A percentile compares a stretch with the other conserved stretches of the same genome.
These are phyloP conservation scores for Vombatus ursinus DNA, from an alignment of 2,113 vertebrate genomes.

Conservation along the genomic window DNA sequence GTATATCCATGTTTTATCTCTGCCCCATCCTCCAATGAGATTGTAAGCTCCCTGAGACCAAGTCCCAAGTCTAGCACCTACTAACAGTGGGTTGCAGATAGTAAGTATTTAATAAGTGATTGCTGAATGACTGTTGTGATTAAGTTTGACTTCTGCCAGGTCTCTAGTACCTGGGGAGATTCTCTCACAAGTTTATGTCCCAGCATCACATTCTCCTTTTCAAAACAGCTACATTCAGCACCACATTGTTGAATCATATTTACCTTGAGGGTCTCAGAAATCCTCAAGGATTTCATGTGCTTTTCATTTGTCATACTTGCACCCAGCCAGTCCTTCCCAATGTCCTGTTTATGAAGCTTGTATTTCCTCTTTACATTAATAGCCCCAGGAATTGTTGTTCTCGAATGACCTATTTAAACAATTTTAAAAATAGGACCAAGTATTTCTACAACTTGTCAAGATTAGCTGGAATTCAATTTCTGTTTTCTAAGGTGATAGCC, in stretches of 20 bases:
- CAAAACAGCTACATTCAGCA: not conserved
- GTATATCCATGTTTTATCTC: not conserved
- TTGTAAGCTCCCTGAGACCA: not conserved
- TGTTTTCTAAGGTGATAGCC: not conserved
- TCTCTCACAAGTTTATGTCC: not conserved
- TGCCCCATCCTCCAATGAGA: not conserved
- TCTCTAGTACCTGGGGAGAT: not conserved
- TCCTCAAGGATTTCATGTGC: not conserved
- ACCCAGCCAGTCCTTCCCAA: not conserved
- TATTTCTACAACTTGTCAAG: not conserved
- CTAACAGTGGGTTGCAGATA: not conserved
- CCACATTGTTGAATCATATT: not conserved
- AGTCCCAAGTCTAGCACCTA: not conserved
- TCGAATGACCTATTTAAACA: not conserved
- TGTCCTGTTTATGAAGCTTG: not conserved
- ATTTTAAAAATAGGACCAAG: not conserved
- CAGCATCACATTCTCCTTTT: not conserved
- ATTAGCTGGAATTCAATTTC: not conserved
- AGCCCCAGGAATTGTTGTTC: not conserved
- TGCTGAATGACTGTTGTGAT: not conserved
- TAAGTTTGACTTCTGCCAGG: not conserved
- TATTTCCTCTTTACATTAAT: not conserved
- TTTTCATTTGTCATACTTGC: not conserved
- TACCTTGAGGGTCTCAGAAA: not conserved
- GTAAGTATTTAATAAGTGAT: not conserved